A percentile compares a stretch with the other conserved stretches of the same genome.
Evolutionary conservation across 1,140 invertebrate species (phyloP).

Genomic region (Calliopsis andreniformis): DNA sequence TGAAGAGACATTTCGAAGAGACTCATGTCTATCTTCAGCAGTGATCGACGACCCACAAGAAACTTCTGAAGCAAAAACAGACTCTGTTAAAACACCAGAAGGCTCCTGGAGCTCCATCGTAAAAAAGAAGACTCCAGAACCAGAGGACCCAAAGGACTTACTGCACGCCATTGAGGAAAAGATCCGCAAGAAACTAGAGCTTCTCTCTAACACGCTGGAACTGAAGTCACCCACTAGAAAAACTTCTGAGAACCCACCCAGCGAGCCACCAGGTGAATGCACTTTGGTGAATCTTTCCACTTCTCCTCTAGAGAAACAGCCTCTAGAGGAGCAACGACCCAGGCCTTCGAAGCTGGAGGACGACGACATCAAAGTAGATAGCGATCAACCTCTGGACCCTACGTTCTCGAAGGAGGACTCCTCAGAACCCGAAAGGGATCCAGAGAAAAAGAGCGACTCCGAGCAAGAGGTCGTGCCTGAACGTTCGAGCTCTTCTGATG

Average conservation of each 20-base stretch:
- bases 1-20: not conserved
- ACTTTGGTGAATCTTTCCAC: conserved; percentile 29
- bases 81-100: not conserved
- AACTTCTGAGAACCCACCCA: too few species aligned
- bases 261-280: not conserved
- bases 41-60: conserved; percentile 43
- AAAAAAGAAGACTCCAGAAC: not conserved
- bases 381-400: not conserved
- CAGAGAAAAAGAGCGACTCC: conserved; percentile 66
- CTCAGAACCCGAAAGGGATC: conserved; percentile 23
- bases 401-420: conserved; percentile 19
- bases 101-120: not conserved
- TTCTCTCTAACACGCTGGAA: not conserved
- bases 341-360: conserved; percentile 31
- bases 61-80: conserved; percentile 9
- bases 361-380: not conserved
- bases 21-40: not conserved
- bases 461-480: conserved; percentile 66
- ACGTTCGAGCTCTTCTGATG: conserved; percentile 71
- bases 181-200: not conserved
- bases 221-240: not conserved
- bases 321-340: conserved; percentile 10
- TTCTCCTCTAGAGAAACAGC: not conserved
- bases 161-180: not conserved
- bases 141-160: not conserved